phyloP scores from a whole-genome alignment of 2,888 invertebrate genomes.

The Orchesella flavescens region DNA sequence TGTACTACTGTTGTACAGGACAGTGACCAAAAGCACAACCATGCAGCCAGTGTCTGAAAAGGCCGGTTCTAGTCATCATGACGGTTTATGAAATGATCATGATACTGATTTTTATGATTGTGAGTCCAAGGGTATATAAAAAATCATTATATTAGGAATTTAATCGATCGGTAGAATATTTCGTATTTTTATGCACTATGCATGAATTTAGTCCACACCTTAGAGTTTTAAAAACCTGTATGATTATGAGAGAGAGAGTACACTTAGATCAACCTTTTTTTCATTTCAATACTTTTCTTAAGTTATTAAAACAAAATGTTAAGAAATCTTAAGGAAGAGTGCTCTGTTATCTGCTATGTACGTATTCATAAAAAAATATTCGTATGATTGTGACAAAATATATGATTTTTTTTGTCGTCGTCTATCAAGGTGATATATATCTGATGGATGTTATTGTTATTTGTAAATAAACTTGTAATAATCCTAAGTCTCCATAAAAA shows the following conservation, averaged over 20 bases:
- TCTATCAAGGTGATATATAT: slow-evolving; percentile 1
- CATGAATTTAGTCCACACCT: slow-evolving; percentile 48
- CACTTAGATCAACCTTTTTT: neutral
- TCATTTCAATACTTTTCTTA: neutral
- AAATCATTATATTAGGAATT: slow-evolving; percentile 16
- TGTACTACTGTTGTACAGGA: neutral
- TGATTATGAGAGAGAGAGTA: neutral
- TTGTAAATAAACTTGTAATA: too few relatives aligned
- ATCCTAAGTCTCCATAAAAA: too few relatives aligned
- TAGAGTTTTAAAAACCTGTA: neutral
- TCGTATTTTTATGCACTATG: slow-evolving; percentile 55
- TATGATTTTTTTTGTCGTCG: neutral
- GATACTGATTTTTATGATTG: slow-evolving; percentile 44
- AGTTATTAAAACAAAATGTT: neutral
- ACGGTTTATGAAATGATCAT: slow-evolving; percentile 31
- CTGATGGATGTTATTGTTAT: neutral
- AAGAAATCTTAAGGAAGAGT: neutral
- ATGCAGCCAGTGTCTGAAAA: slow-evolving; percentile 66
- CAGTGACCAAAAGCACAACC: slow-evolving; percentile 76
- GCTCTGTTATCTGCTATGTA: neutral
- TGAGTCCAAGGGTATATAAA: slow-evolving; percentile 49
- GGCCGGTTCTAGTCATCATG: slow-evolving; percentile 49
- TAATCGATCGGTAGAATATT: slow-evolving; percentile 29
- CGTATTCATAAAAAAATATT: neutral
- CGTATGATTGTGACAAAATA: slow-evolving; percentile 6